A percentile compares a stretch with the other conserved stretches of the same genome.
These are phyloP conservation scores for Antheraea mylitta DNA, from an alignment of 1,140 invertebrate genomes.

Conservation along the genomic window DNA sequence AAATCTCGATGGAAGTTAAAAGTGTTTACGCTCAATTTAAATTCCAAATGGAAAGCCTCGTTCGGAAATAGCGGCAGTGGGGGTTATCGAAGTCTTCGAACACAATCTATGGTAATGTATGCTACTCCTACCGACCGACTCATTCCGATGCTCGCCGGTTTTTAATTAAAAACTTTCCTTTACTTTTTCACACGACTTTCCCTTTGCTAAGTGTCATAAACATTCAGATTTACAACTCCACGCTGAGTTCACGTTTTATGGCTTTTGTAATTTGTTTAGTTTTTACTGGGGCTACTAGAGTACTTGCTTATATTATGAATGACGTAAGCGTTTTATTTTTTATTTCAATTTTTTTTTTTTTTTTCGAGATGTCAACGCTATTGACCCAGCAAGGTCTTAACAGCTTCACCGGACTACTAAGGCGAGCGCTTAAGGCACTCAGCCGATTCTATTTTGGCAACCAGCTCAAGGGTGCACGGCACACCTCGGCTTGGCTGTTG, in stretches of 20 bases:
- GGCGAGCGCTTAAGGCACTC: too few species aligned
- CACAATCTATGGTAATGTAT: slow-evolving; percentile 11
- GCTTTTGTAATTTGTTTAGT: neutral
- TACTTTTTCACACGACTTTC: slow-evolving; percentile 8
- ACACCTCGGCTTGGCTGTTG: too few species aligned
- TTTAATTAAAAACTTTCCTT: slow-evolving; percentile 14
- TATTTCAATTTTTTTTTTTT: neutral
- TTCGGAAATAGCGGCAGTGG: slow-evolving; percentile 1
- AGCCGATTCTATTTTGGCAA: too few species aligned
- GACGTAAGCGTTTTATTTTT: neutral
- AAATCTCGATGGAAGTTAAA: neutral
- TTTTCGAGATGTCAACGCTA: too few species aligned
- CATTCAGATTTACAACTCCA: slow-evolving; percentile 10
- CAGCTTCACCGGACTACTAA: too few species aligned
- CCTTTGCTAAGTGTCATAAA: slow-evolving; percentile 9
- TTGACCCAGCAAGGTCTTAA: too few species aligned
- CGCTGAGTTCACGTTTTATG: neutral
- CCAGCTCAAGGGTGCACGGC: too few species aligned
- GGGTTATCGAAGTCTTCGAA: neutral
- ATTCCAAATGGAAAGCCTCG: slow-evolving; percentile 4
- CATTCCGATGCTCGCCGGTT: neutral
- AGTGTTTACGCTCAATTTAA: slow-evolving; percentile 9
- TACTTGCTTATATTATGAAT: neutral
- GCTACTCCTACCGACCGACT: neutral
- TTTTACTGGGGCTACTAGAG: neutral